A percentile compares a stretch with the other conserved stretches of the same genome.
Conservation (phyloP, 2,113 vertebrate genomes). For the Mirza zaza region DNA sequence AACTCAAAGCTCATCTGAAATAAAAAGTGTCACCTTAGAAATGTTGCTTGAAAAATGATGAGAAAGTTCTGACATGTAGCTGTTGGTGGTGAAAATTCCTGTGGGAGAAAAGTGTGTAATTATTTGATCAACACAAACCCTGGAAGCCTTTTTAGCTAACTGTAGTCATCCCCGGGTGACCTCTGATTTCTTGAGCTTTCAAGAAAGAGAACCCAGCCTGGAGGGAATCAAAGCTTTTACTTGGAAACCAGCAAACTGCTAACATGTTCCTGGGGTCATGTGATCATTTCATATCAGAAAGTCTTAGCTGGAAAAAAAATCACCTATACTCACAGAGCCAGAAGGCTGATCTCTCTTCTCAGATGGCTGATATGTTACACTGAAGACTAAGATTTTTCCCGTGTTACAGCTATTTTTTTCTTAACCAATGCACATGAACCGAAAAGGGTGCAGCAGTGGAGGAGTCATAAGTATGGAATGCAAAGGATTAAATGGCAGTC, state of each 20-base stretch:
- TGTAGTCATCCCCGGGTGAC: neutral
- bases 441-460: neutral
- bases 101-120: neutral
- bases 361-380: neutral
- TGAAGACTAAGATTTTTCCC: neutral
- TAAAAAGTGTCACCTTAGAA: neutral
- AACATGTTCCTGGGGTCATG: neutral
- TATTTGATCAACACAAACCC: neutral
- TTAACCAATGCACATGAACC: neutral
- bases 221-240: slow-evolving; percentile 38
- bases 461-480: neutral
- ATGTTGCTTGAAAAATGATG: neutral
- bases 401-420: neutral
- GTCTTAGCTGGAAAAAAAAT: neutral
- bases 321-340: neutral
- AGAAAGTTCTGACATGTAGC: neutral
- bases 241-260: slow-evolving; percentile 21
- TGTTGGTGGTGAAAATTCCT: neutral
- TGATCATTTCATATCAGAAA: slow-evolving; percentile 1
- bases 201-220: neutral
- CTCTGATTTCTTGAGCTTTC: slow-evolving; percentile 35
- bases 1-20: slow-evolving; percentile 13
- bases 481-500: neutral
- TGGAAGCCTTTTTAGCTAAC: neutral
- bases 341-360: neutral